Base-by-base conservation (phyloP, 1,140 invertebrate species). In the Orchestia grillus region DNA sequence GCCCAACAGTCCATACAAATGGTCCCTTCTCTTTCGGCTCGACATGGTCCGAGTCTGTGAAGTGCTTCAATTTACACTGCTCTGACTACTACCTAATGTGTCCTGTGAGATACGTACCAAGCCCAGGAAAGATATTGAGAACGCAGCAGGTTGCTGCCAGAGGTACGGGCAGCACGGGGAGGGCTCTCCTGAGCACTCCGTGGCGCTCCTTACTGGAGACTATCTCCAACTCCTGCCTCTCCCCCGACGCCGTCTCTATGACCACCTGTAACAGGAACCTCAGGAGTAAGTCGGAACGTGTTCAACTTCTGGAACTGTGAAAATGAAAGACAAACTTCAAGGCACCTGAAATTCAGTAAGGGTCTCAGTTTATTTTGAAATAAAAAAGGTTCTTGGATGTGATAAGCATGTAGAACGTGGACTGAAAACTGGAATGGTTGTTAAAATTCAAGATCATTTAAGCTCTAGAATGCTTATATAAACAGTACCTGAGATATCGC, bases 111-210 rank as follows among this genome's bases (percentile, higher is more conserved):
- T 77, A 15, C 62, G 3, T 77, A 96, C 96, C 96, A 36, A 96
- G 90, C n/a, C 96, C 96, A 15, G 96, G 96, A 28, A 96, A 44
- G 8, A 96, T 95, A 47, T 96, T 96, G 15, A 96, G 96, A 47
- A 96, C n/a, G 53, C 96, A 95, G 95, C 96, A 96, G 8, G 94
- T 40, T 23, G 95, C 92, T 0, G 96, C 96, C 6, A 96, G 47
- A 42, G 96, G 87, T 44, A 96, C 95, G 43, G 96, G 95, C 90
- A 96, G 96, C 44, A 87, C 90, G 40, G 96, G 96, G 15, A 96
- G 96, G 43, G 96, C 96, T 53, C 96, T 95, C 42, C 96, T 62
- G 28, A 96, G 90, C 11, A 40, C 96, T 40, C 96, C 96, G 44
- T 96, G 96, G 41, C 96, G 92, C 42, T 96, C 96, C 43, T 96